These are phyloP conservation scores for Synchiropus splendidus DNA, from an alignment of 2,113 vertebrate genomes.

Conservation along the genomic window DNA sequence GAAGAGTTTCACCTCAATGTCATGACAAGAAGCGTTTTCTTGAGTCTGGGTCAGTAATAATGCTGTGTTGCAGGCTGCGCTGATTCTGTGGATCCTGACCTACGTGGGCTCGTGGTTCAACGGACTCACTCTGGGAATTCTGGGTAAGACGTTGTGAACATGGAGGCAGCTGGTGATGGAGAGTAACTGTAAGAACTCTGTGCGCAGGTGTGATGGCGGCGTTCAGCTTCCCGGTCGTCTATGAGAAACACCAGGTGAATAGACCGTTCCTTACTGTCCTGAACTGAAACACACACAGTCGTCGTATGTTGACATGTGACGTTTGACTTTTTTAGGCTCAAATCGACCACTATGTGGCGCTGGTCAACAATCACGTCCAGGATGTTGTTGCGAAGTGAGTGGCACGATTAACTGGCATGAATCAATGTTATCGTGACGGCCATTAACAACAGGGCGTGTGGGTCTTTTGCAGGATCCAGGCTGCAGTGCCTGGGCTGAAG, in stretches of 20 bases:
- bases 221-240: constrained; percentile 90
- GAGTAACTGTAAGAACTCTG: not conserved
- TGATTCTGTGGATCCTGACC: constrained; percentile 96
- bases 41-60: not conserved
- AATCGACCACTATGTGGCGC: constrained; percentile 84
- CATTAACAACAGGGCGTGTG: too few species aligned
- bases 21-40: not conserved
- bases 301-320: too few species aligned
- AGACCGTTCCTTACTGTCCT: not conserved
- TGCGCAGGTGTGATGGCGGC: constrained; percentile 77
- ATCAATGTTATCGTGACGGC: not conserved
- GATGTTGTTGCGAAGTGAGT: constrained; percentile 86
- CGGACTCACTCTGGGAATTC: constrained; percentile 88
- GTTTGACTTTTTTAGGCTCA: constrained; percentile 69
- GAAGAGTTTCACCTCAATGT: not conserved
- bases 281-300: too few species aligned
- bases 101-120: constrained; percentile 97
- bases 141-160: constrained; percentile 69
- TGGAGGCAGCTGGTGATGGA: constrained; percentile 1
- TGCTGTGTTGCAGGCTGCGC: constrained; percentile 74
- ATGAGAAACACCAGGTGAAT: constrained; percentile 93
- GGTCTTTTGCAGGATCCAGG: constrained; percentile 77
- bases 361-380: constrained; percentile 83
- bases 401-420: not conserved
- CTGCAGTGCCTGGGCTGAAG: constrained; percentile 90